Evolutionary conservation across 2,888 invertebrate species (phyloP).

Genomic region (Pseudeuparius sepicola): DNA sequence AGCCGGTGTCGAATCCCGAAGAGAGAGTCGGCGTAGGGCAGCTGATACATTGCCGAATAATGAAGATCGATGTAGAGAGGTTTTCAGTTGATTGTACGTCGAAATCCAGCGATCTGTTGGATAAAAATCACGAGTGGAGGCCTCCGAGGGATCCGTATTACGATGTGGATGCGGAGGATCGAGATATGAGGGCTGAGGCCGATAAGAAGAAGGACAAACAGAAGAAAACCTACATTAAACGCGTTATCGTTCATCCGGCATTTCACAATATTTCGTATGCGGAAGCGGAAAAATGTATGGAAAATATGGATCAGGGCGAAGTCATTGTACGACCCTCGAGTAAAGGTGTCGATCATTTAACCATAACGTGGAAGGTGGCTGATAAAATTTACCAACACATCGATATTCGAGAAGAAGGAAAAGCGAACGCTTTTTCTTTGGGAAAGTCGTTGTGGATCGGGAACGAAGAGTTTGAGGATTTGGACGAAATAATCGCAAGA

Average conservation of each 20-base stretch:
- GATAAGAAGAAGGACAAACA: slow-evolving; percentile 76
- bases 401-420: slow-evolving; percentile 90
- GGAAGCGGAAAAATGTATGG: slow-evolving; percentile 87
- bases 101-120: slow-evolving; percentile 83
- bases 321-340: slow-evolving; percentile 94
- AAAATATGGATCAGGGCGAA: slow-evolving; percentile 91
- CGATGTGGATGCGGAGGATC: slow-evolving; percentile 75
- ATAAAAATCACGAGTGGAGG: slow-evolving; percentile 85
- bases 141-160: slow-evolving; percentile 85
- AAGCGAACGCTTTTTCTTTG: slow-evolving; percentile 91
- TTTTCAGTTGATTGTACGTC: slow-evolving; percentile 91
- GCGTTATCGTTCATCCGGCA: slow-evolving; percentile 94
- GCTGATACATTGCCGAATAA: slow-evolving; percentile 77
- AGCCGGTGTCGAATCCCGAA: slow-evolving; percentile 85
- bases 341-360: slow-evolving; percentile 82
- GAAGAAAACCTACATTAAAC: slow-evolving; percentile 79
- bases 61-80: slow-evolving; percentile 92
- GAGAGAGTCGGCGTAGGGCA: slow-evolving; percentile 81
- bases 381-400: slow-evolving; percentile 94
- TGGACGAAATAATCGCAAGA: slow-evolving; percentile 97
- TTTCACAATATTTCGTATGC: slow-evolving; percentile 94
- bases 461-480: slow-evolving; percentile 91
- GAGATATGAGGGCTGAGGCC: slow-evolving; percentile 62
- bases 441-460: slow-evolving; percentile 83
- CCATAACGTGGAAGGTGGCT: slow-evolving; percentile 97